Percentiles rank a stretch among this genome's conserved stretches.
phyloP scores from a whole-genome alignment of 2,113 vertebrate species.

The Cichladusa arquata region DNA sequence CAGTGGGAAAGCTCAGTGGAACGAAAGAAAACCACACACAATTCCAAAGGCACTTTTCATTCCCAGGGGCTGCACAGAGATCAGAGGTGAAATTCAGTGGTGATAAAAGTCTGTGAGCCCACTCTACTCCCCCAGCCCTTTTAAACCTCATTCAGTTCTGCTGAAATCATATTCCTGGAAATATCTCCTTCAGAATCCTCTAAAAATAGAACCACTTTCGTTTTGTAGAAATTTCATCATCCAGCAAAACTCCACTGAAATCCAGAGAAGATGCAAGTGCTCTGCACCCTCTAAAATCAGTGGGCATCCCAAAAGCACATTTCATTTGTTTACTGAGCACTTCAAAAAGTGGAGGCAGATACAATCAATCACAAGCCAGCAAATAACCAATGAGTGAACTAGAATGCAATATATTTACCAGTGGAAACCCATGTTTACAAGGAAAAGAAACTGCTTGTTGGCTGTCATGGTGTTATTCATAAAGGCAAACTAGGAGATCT shows the following conservation, averaged over 20 bases:
- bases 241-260: neutral
- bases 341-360: neutral
- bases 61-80: conserved; percentile 31
- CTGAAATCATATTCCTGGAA: neutral
- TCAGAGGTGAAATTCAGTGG: conserved; percentile 52
- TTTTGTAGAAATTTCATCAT: neutral
- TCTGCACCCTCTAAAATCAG: neutral
- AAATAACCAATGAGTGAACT: neutral
- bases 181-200: neutral
- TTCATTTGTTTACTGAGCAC: neutral
- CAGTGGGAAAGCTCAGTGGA: conserved; percentile 45
- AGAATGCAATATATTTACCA: neutral
- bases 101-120: neutral
- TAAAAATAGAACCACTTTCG: neutral
- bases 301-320: neutral
- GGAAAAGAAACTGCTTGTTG: conserved; percentile 15
- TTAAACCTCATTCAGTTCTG: neutral
- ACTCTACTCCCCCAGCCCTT: neutral
- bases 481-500: conserved; percentile 23
- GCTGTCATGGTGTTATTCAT: conserved; percentile 25
- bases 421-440: neutral
- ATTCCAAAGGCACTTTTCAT: conserved; percentile 43
- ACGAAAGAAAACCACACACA: conserved; percentile 40
- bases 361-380: neutral
- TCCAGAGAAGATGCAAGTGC: neutral